Evolutionary conservation across 2,113 vertebrate genomes (phyloP), one percentile per base, ranked within the genome.

Genomic region (Bagarius yarrelli): DNA sequence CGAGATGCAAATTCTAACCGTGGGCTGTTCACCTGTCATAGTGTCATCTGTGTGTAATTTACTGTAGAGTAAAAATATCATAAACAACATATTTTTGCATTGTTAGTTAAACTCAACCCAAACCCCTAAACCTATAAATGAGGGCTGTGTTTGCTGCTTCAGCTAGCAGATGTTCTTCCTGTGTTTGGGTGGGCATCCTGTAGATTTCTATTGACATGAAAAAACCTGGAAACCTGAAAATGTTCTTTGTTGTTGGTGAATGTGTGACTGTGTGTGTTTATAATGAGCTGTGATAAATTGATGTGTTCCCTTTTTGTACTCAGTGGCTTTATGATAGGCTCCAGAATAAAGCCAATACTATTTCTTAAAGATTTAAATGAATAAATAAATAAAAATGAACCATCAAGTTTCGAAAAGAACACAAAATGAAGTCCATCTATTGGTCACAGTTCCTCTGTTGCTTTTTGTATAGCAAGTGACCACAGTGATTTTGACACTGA

Each of bases 381-480:
- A 64, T 64, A 1, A 3, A 34, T 34, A 27, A 34, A 34, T 34
- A 25, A 60, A 21, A 64, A 34, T 21, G 8, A 21, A 64, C 19
- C 1, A 80, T 61, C 27, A 19, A 40, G n/a, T 61, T 25, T 30
- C 40, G 50, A 64, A 27, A 30, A 36, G 50, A 8, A 15, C 50
- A 66, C 44, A 47, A 36, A 19, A 40, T 69, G 13, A 60, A 21
- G 9, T 30, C 44, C n/a, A 27, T 64, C 52, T 36, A 74, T 32
- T 71, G 27, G 59, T 11, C 30, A 14, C 55, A 40, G 55, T 47
- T 76, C 53, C 32, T 71, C 36, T 80, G 27, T 80, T 52, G 15
- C n/a, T 30, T 64, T 34, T 64, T 78, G 34, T 76, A 80, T 80
- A 69, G n/a, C n/a, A n/a, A n/a, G n/a, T n/a, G 67, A 80, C 21